phyloP scores from a whole-genome alignment of 2,888 invertebrate genomes.

The Parascotia fuliginaria region DNA sequence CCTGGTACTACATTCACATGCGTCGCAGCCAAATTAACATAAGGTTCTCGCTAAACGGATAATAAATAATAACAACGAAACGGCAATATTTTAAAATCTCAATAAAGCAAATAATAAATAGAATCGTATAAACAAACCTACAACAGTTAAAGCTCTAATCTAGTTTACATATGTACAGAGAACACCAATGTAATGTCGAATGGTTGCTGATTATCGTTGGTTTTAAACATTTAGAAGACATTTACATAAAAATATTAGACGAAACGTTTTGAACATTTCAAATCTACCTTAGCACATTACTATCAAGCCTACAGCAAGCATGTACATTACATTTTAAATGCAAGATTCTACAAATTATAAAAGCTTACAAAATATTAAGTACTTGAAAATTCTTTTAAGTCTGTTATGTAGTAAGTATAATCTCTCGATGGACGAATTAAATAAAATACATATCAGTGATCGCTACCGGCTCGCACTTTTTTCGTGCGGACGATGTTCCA shows the following conservation, averaged over 20 bases:
- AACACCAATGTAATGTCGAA: conserved; percentile 51
- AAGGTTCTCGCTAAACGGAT: conserved; percentile 23
- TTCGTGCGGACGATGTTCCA: not conserved
- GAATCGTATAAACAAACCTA: conserved; percentile 61
- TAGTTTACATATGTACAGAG: conserved; percentile 82
- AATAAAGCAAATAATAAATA: conserved; percentile 66
- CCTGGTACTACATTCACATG: conserved; percentile 18
- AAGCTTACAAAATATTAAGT: conserved; percentile 80
- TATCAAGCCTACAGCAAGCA: conserved; percentile 49
- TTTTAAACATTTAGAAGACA: conserved; percentile 26
- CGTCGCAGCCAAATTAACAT: conserved; percentile 13
- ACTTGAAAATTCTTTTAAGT: conserved; percentile 75
- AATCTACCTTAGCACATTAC: conserved; percentile 26
- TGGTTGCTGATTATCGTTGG: conserved; percentile 33
- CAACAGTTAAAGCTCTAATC: conserved; percentile 82
- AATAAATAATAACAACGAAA: conserved; percentile 44
- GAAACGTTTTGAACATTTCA: conserved; percentile 41
- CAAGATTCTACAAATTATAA: conserved; percentile 58
- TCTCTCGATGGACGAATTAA: conserved; percentile 76
- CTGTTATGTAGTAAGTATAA: conserved; percentile 60
- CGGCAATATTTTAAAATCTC: conserved; percentile 33
- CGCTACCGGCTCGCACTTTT: conserved; percentile 5
- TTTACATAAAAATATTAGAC: conserved; percentile 34
- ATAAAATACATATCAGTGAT: conserved; percentile 33
- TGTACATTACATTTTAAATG: conserved; percentile 68